These are phyloP conservation scores for Catostylus mosaicus DNA, from an alignment of 30 jellyfish, hydroid and myxozoan species.

Conservation along the genomic window DNA sequence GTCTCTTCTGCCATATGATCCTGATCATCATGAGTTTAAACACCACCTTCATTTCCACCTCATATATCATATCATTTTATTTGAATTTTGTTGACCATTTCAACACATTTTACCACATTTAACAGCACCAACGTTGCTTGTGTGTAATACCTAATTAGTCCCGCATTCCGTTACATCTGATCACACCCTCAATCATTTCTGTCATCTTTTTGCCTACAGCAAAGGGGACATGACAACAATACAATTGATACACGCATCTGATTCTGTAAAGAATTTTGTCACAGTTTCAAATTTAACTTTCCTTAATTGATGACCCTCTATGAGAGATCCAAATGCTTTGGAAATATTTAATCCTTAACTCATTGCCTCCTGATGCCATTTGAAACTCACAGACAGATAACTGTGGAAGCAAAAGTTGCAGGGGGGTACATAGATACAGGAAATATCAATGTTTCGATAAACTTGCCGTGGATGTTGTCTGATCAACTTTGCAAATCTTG, in stretches of 20 bases:
- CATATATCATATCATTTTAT: slow-evolving; percentile 25
- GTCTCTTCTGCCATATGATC: neutral
- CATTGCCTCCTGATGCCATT: too few relatives aligned
- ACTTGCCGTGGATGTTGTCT: too few relatives aligned
- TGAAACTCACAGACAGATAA: too few relatives aligned
- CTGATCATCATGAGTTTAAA: slow-evolving; percentile 3
- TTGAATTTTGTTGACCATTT: slow-evolving; percentile 19
- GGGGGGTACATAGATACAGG: too few relatives aligned
- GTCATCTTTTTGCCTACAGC: neutral
- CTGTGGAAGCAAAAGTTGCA: too few relatives aligned
- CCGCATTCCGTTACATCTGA: neutral
- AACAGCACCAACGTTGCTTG: slow-evolving; percentile 3
- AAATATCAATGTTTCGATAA: too few relatives aligned
- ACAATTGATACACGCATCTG: neutral
- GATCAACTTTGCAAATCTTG: too few relatives aligned
- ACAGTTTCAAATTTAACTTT: too few relatives aligned
- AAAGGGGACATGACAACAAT: neutral
- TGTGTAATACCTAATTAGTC: slow-evolving; percentile 52
- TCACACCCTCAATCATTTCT: neutral
- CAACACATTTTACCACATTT: slow-evolving; percentile 11
- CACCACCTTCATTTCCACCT: slow-evolving; percentile 43
- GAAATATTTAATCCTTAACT: too few relatives aligned
- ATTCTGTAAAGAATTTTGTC: too few relatives aligned
- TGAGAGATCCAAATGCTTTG: too few relatives aligned
- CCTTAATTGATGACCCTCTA: too few relatives aligned